Conservation (phyloP, 1,140 invertebrate species). For the Mesaphorura yosii region DNA sequence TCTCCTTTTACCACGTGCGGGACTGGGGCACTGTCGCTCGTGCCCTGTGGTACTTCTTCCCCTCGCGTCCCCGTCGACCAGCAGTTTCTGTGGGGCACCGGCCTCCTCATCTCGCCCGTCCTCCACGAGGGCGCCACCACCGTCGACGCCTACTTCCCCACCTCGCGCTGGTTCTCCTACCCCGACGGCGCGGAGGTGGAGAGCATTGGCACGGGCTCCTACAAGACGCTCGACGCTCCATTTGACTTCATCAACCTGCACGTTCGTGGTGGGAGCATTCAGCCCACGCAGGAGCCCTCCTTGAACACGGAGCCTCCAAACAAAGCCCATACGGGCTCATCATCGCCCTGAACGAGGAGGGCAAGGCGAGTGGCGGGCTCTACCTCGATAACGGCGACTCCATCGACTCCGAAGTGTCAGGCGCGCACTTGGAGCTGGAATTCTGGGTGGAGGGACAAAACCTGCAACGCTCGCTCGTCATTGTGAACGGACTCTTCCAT, state of each 20-base stretch:
- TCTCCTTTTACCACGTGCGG: conserved; percentile 35
- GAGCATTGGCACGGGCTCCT: conserved; percentile 43
- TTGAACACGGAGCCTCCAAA: conserved; percentile 43
- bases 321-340: conserved; percentile 35
- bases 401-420: too few relatives aligned
- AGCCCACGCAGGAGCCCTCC: conserved; percentile 54
- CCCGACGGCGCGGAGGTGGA: conserved; percentile 36
- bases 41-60: conserved; percentile 34
- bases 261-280: conserved; percentile 50
- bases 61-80: conserved; percentile 30
- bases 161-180: conserved; percentile 39
- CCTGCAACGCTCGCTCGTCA: too few relatives aligned
- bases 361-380: conserved; percentile 33
- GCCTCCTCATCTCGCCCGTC: conserved; percentile 33
- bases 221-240: conserved; percentile 36
- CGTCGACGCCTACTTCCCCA: conserved; percentile 39
- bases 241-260: conserved; percentile 53
- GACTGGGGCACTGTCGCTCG: conserved; percentile 31
- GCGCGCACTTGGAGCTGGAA: too few relatives aligned
- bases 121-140: conserved; percentile 24
- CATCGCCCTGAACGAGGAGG: conserved; percentile 33
- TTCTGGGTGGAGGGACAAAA: too few relatives aligned
- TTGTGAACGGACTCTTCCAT: too few relatives aligned
- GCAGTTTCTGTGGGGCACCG: conserved; percentile 35
- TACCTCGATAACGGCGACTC: conserved; percentile 46